Conservation (phyloP, 1,140 invertebrate species). For the Neodiprion pinetum region DNA sequence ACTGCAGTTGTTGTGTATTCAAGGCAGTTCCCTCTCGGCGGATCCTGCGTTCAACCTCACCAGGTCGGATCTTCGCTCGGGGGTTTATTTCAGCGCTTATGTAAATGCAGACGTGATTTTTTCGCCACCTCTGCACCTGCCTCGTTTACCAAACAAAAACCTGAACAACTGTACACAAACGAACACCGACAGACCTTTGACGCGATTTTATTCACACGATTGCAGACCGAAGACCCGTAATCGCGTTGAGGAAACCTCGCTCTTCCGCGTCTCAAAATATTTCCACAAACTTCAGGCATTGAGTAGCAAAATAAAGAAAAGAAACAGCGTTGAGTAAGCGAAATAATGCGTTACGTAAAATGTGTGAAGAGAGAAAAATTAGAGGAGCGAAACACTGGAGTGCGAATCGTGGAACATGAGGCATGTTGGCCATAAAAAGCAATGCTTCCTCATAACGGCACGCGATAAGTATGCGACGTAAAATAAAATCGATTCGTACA, state of each 20-base stretch:
- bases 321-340: no score
- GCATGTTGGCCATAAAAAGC: conserved; percentile 13
- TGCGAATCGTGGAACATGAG: not conserved
- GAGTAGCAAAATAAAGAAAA: no score
- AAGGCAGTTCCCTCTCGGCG: not conserved
- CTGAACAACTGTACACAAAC: not conserved
- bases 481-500: conserved; percentile 55
- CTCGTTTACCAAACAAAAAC: not conserved
- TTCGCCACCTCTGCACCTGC: conserved; percentile 50
- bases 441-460: conserved; percentile 15
- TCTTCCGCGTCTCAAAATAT: no score
- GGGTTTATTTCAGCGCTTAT: conserved; percentile 63
- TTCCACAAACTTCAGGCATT: no score
- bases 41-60: not conserved
- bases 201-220: not conserved
- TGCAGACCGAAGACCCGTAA: not conserved
- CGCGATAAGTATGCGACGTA: conserved; percentile 33
- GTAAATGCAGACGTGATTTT: conserved; percentile 63
- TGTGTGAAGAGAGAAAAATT: no score
- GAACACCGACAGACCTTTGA: not conserved
- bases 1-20: conserved; percentile 3
- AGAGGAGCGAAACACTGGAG: no score
- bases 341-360: no score
- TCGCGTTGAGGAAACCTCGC: no score
- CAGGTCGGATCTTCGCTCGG: conserved; percentile 56